Percentiles rank a stretch among this genome's conserved stretches.
These are phyloP conservation scores for Neotoxoptera formosana DNA, from an alignment of 1,140 invertebrate species.

Conservation along the genomic window DNA sequence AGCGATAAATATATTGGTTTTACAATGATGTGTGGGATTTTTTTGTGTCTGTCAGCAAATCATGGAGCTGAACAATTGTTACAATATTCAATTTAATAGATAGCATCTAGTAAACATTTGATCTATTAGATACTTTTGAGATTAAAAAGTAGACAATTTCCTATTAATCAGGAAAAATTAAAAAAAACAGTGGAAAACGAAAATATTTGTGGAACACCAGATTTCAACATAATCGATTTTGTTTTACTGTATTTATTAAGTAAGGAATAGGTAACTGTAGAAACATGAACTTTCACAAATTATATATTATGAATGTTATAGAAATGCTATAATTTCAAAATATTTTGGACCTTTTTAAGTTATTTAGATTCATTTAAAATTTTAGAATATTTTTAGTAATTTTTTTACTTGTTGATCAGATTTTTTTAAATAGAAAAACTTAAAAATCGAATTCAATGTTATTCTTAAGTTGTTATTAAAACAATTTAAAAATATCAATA, in stretches of 20 bases:
- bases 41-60: not conserved
- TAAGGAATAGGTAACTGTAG: not conserved
- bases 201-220: not conserved
- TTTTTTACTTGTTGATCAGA: no score
- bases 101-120: not conserved
- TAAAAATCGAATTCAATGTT: not conserved
- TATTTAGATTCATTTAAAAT: no score
- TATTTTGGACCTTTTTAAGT: no score
- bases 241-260: no score
- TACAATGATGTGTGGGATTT: not conserved
- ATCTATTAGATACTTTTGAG: not conserved
- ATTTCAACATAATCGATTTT: not conserved
- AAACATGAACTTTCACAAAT: not conserved
- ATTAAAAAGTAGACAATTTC: not conserved
- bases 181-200: not conserved
- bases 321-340: no score
- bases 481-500: not conserved
- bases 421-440: no score
- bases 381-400: no score
- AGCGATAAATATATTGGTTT: not conserved
- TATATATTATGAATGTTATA: not conserved
- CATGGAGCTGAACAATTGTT: not conserved
- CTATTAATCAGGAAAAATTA: no score
- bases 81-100: not conserved
- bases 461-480: not conserved